A percentile compares a stretch with the other conserved stretches of the same genome.
Conservation (phyloP, 2,113 vertebrate genomes). For the Rhizomys pruinosus region DNA sequence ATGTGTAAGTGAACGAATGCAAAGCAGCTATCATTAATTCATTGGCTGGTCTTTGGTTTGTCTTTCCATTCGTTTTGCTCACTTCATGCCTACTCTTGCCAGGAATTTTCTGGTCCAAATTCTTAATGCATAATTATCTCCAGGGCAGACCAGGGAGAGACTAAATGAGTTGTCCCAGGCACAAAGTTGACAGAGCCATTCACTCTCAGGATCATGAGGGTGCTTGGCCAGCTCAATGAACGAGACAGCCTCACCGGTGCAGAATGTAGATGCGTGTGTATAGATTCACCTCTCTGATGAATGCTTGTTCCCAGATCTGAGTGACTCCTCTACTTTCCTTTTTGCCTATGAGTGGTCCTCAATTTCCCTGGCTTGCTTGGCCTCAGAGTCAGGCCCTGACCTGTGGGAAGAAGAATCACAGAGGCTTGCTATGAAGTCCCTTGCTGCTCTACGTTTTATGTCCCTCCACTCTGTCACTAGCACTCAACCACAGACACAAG, state of each 20-base stretch:
- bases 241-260: conserved; percentile 5
- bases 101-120: conserved; percentile 51
- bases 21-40: neutral
- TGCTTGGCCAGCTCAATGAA: neutral
- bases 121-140: conserved; percentile 60
- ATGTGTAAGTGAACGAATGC: neutral
- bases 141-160: conserved; percentile 8
- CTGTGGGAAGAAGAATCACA: neutral
- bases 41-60: neutral
- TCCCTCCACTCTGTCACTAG: accelerated
- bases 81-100: conserved; percentile 34
- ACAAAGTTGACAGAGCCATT: conserved; percentile 24
- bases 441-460: too few species aligned
- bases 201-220: neutral
- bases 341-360: neutral
- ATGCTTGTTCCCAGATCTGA: neutral
- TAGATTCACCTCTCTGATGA: neutral
- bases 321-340: neutral
- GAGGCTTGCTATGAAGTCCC: too few species aligned
- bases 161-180: conserved; percentile 38
- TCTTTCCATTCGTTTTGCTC: conserved; percentile 9
- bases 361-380: neutral
- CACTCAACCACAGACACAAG: neutral
- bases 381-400: neutral
- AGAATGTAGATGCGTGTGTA: neutral